Conservation (phyloP, 2,888 invertebrate genomes). For the Schizaphis graminum region DNA sequence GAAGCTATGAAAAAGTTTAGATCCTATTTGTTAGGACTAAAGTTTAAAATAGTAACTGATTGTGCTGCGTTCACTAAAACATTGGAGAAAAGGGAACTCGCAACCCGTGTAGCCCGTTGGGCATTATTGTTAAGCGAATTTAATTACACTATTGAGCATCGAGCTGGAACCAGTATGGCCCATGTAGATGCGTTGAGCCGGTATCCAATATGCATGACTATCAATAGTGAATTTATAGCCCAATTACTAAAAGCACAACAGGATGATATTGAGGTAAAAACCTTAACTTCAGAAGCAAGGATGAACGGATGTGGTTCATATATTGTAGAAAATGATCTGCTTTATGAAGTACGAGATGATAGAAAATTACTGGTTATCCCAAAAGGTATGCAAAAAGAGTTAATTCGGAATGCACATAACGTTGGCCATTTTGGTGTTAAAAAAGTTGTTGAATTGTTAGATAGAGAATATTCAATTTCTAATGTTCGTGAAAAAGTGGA, state of each 20-base stretch:
- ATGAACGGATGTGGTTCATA: background rate
- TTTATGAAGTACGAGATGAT: background rate
- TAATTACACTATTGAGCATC: too few relatives aligned
- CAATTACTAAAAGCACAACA: background rate
- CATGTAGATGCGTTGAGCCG: background rate
- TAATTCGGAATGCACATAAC: background rate
- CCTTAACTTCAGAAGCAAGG: background rate
- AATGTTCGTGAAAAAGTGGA: background rate
- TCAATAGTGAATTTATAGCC: background rate
- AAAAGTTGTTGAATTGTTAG: background rate
- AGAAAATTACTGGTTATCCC: background rate
- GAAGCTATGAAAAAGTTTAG: constrained; percentile 70
- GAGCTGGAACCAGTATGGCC: background rate
- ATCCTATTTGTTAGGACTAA: constrained; percentile 69
- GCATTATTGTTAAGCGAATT: background rate
- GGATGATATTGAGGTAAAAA: background rate
- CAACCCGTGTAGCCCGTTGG: background rate
- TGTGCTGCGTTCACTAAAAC: constrained; percentile 67
- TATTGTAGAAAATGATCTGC: background rate
- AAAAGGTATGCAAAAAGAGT: background rate
- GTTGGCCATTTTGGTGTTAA: background rate
- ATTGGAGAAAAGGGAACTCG: background rate
- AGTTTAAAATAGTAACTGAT: constrained; percentile 70
- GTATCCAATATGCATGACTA: background rate
- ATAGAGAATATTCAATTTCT: background rate